Percentiles rank a stretch among this genome's conserved stretches.
Conservation (phyloP, 2,888 invertebrate genomes). For the Mylabris sibirica region DNA sequence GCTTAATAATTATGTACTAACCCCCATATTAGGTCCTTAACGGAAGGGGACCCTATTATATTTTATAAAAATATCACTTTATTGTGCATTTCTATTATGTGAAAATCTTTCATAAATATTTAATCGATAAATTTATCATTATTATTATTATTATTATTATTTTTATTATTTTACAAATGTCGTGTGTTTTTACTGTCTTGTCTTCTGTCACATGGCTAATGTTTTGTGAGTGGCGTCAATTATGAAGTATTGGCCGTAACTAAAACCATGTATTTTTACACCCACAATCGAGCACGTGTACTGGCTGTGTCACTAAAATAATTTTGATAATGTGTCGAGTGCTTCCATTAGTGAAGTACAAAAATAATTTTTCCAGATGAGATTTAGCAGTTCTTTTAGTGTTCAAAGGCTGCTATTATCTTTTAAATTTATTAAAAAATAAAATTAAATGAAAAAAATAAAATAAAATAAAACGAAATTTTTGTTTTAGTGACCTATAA, state of each 20-base stretch:
- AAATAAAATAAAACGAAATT: constrained; percentile 44
- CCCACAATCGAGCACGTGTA: constrained; percentile 54
- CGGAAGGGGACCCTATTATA: constrained; percentile 58
- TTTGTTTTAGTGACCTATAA: constrained; percentile 58
- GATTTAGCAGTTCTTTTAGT: constrained; percentile 41
- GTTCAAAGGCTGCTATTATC: constrained; percentile 33
- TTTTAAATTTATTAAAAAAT: constrained; percentile 51
- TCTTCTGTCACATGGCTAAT: constrained; percentile 45
- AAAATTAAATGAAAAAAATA: constrained; percentile 59
- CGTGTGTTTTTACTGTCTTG: constrained; percentile 33
- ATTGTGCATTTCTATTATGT: constrained; percentile 44
- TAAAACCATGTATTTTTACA: constrained; percentile 53
- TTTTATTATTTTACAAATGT: constrained; percentile 20
- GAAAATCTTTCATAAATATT: constrained; percentile 24
- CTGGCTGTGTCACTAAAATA: constrained; percentile 57
- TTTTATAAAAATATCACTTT: constrained; percentile 54
- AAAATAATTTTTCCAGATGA: constrained; percentile 51
- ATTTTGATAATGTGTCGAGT: constrained; percentile 58
- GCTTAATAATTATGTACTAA: constrained; percentile 61
- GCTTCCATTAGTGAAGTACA: constrained; percentile 57
- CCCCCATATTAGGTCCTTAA: constrained; percentile 60
- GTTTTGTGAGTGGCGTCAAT: constrained; percentile 48
- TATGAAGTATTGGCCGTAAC: constrained; percentile 45
- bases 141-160: constrained; percentile 39
- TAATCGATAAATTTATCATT: constrained; percentile 49